These are phyloP conservation scores for Leiothrix lutea DNA, from an alignment of 2,113 vertebrate genomes.

Conservation along the genomic window DNA sequence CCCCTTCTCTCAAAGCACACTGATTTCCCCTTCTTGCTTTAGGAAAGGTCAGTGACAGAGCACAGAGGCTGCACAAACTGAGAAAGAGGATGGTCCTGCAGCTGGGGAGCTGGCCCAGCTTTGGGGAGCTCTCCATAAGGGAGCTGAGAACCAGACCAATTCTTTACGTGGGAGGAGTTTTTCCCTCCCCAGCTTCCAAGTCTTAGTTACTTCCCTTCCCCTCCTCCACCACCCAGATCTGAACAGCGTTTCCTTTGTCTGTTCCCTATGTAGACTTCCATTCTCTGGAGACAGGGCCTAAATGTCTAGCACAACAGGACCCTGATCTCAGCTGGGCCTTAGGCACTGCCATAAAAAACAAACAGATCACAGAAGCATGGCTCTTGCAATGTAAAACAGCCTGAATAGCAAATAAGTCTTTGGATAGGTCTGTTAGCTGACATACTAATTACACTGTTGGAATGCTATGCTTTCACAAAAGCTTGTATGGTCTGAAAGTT, in stretches of 20 bases:
- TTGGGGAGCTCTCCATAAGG: neutral
- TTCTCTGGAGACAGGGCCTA: constrained; percentile 16
- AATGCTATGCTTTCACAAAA: neutral
- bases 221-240: neutral
- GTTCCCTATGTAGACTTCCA: neutral
- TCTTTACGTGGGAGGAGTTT: neutral
- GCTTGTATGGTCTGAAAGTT: neutral
- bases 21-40: neutral
- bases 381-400: neutral
- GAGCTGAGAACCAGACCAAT: neutral
- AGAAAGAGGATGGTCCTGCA: neutral
- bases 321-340: constrained; percentile 32
- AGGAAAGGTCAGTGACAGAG: neutral
- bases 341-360: constrained; percentile 51
- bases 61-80: neutral
- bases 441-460: neutral
- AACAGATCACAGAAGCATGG: neutral
- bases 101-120: neutral
- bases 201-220: constrained; percentile 7
- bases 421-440: neutral
- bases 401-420: neutral
- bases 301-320: constrained; percentile 35
- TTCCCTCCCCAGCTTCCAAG: neutral
- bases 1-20: neutral
- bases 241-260: constrained; percentile 47